Evolutionary conservation across 2,888 invertebrate genomes (phyloP), one percentile per base, ranked within the genome.

Genomic region (Drosophila parthenogenetica): DNA sequence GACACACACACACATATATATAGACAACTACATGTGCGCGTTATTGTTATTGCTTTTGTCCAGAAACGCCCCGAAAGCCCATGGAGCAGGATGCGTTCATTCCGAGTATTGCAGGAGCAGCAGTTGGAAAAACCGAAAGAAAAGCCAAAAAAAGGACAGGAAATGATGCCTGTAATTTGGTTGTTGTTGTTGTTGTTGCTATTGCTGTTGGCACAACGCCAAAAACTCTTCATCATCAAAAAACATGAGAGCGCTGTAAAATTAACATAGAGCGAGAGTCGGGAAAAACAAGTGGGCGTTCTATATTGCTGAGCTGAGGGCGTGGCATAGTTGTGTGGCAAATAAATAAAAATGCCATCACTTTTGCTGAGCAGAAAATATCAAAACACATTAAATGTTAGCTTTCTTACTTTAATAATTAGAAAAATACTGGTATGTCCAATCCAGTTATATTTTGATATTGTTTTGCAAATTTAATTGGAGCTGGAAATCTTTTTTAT

Each of bases 21-120:
- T 25, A 49, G 50, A 49, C 45, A 39, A 54, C 63, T 72, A 71
- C 78, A 84, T 87, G 78, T 78, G 77, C 72, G 74, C 79, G 79
- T 77, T 87, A 85, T 85, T 85, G 87, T 87, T 85, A 85, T 85
- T 85, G 84, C 85, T 75, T 73, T 79, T 68, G 85, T 76, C 75
- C 81, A 77, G 68, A 50, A 68, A 65, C 76, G 81, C 74, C 70
- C 65, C 68, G 46, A 73, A 67, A 55, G 57, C 40, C 63, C 65
- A 65, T 42, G 35, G 25, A 72, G 65, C 68, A 77, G 69, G 53
- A 74, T 82, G 85, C 82, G 77, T 81, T 85, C 72, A 75, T 72
- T 75, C 59, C 69, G 64, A 73, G 48, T 61, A 69, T 57, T 73
- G 64, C 57, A 58, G 53, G 46, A 50, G 55, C 66, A 55, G 40